These are phyloP conservation scores for Crotalus tigris DNA, from an alignment of 2,113 vertebrate species.

Conservation along the genomic window DNA sequence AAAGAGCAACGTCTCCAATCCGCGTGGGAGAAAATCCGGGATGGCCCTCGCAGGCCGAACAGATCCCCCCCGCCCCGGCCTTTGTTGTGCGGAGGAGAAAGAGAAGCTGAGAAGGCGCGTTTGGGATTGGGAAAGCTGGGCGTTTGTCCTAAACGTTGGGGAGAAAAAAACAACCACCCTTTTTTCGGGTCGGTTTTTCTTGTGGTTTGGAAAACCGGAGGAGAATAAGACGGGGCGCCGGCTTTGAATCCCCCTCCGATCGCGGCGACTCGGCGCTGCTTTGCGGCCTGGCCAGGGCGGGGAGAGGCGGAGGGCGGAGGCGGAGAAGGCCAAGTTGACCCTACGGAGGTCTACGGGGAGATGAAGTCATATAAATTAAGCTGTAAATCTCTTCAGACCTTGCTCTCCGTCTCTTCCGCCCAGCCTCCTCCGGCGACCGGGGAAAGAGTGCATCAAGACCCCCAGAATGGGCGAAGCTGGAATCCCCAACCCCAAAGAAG, in stretches of 20 bases:
- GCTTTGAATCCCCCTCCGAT: background rate
- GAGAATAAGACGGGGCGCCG: fast-evolving
- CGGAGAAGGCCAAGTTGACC: constrained; percentile 28
- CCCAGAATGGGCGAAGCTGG: constrained; percentile 13
- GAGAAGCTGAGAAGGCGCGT: fast-evolving
- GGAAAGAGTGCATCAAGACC: background rate
- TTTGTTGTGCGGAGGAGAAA: background rate
- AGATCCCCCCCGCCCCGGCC: background rate
- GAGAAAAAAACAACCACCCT: fast-evolving
- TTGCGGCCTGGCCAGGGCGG: background rate
- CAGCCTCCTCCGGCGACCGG: constrained; percentile 31
- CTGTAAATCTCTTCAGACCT: constrained; percentile 64
- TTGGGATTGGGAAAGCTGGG: background rate
- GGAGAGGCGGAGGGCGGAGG: background rate
- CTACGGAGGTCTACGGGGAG: constrained; percentile 40
- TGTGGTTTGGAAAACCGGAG: too few relatives aligned
- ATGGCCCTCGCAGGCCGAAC: background rate
- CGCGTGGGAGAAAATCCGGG: background rate
- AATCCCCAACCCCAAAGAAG: background rate
- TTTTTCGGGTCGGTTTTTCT: background rate
- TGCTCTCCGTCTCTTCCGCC: constrained; percentile 20
- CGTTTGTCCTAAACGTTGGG: too few relatives aligned
- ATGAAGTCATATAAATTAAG: constrained; percentile 53
- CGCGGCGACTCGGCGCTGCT: background rate
- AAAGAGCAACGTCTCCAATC: background rate